These are phyloP conservation scores for Pheosia gnoma DNA, from an alignment of 2,888 invertebrate genomes.

Conservation along the genomic window DNA sequence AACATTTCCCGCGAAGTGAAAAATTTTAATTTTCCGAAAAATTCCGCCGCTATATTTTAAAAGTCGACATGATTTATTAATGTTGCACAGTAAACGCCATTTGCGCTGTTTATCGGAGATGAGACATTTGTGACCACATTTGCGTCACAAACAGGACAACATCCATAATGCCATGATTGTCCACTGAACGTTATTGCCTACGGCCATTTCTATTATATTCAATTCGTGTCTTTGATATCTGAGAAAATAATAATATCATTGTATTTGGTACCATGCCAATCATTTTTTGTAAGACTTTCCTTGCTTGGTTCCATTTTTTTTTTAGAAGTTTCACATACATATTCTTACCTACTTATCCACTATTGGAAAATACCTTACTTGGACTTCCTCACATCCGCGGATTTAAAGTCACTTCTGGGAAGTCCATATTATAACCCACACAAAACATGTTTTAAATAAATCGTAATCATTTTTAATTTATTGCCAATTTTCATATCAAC, in stretches of 20 bases:
- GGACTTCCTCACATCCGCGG: no score
- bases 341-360: no score
- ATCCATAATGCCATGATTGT: slow-evolving; percentile 48
- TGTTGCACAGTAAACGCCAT: slow-evolving; percentile 65
- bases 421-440: no score
- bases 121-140: slow-evolving; percentile 53
- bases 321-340: not conserved
- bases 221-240: not conserved
- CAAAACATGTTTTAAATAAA: no score
- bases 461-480: no score
- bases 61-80: slow-evolving; percentile 74
- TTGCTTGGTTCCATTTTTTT: not conserved
- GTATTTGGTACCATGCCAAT: slow-evolving; percentile 1
- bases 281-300: not conserved
- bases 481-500: not conserved
- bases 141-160: slow-evolving; percentile 50
- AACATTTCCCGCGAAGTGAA: slow-evolving; percentile 65
- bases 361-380: no score
- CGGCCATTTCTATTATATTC: slow-evolving; percentile 18
- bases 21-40: slow-evolving; percentile 72
- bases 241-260: not conserved
- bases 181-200: slow-evolving; percentile 22
- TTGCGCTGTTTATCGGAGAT: slow-evolving; percentile 64
- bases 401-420: no score
- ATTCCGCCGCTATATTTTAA: slow-evolving; percentile 68